Base-by-base conservation (phyloP, 2,888 invertebrate species). In the Exephanes ischioxanthus region DNA sequence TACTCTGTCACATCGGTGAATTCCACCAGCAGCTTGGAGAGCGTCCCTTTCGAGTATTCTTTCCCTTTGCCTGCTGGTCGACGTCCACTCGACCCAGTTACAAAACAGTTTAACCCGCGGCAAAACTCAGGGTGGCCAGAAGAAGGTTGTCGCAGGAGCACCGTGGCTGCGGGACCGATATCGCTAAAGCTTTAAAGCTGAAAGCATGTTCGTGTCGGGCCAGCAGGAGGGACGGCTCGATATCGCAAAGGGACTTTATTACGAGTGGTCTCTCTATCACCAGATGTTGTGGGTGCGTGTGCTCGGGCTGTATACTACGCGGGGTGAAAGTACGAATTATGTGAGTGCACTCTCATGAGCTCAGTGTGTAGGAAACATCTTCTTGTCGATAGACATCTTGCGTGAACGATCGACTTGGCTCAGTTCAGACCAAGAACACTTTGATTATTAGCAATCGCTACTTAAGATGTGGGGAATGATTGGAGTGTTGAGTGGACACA, bases 191-290 rank as follows among this genome's bases (percentile, higher is more conserved):
- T 92, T 93, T 92, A 91, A 93, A 91, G 90, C 91, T 92, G 92
- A 93, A 93, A 93, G 92, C 92, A 90, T 91, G 90, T 89, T 89
- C 91, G 89, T 92, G 91, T 92, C 89, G 89, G 67, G 67, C 63
- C 80, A 85, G 72, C 71, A 70, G 80, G 53, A 75, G 76, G 77
- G 71, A 83, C 71, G 41, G 78, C 61, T 55, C 45, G 83, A 80
- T 75, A 87, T 86, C 83, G 70, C 73, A 37, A 55, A 53, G 72
- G 41, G 66, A 85, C 55, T 82, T 79, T 82, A 75, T 79, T 71
- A 58, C 70, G 51, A 58, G 55, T 9, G 16, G 68, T 33, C 71
- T 51, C 9, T 33, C 26, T 5, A 26, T 30, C 61, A 16, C 61
- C 22, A 14, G 30, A 26, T 61, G 76, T 33, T 14, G 16, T 5